These are phyloP conservation scores for Psittacara wagleri DNA, from an alignment of 2,113 vertebrate species.

Conservation along the genomic window DNA sequence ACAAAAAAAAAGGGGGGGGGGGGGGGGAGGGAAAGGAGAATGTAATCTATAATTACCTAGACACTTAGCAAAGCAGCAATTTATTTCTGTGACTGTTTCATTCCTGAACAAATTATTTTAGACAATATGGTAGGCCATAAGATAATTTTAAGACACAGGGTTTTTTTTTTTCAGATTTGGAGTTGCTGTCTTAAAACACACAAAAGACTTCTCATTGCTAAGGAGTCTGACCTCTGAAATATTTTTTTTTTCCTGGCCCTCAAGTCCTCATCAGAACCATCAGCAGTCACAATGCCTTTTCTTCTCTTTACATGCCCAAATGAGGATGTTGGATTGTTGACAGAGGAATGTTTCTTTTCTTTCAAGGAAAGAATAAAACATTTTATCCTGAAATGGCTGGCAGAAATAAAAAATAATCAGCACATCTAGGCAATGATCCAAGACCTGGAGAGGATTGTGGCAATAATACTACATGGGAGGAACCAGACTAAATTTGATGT, in stretches of 20 bases:
- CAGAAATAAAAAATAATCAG: constrained; percentile 17
- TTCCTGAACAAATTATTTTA: neutral
- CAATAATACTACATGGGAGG: neutral
- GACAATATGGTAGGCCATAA: neutral
- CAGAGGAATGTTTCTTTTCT: neutral
- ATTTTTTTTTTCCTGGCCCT: neutral
- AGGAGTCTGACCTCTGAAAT: neutral
- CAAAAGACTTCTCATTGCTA: neutral
- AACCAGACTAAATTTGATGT: neutral
- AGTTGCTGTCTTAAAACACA: neutral
- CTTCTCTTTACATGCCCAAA: neutral
- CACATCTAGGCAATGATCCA: neutral
- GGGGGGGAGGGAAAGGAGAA: neutral
- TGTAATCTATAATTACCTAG: neutral
- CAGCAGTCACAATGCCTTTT: neutral
- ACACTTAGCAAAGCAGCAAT: neutral
- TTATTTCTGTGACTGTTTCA: neutral
- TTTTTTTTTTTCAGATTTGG: neutral
- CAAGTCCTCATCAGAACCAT: neutral
- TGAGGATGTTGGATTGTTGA: neutral
- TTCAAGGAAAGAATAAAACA: constrained; percentile 14
- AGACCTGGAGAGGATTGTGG: neutral
- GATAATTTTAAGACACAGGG: neutral
- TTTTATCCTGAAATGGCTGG: neutral
- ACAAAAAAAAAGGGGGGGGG: too few species aligned